Base-by-base conservation (phyloP, 1,140 invertebrate genomes). In the Tetragonula clypearis region DNA sequence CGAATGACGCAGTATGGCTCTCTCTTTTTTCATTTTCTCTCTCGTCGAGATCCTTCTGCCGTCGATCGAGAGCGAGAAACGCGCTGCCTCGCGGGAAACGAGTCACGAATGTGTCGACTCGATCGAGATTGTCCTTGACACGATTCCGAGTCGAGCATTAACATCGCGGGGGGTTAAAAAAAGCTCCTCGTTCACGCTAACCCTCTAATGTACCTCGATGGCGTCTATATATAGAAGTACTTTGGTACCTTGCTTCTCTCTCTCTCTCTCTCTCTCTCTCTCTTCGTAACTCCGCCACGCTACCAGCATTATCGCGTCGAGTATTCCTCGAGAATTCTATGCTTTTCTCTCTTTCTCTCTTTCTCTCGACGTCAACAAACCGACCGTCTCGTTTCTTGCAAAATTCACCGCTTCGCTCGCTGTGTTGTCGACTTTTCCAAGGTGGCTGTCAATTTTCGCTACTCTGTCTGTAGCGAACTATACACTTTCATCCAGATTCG, bases 111-210 rank as follows among this genome's bases (percentile, higher is more conserved):
- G 60, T 74, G 78, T 74, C 69, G 69, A 65, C 58, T 23, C 35
- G 78, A 80, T 85, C 69, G 21, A 41, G 21, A 41, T 26, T 74
- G 78, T 80, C 78, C 83, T 80, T 85, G 83, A 85, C 78, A 85
- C 69, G 30, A 58, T 80, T 85, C 15, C 74, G 56, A 79, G 35
- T 35, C 68, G 68, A 84, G 78, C 83, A 71, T 85, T 85, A 85
- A 80, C 78, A 85, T 79, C 55, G 74, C 49, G 17, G 55, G 21
- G 76, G 65, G 75, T 84, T 79, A 62, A 79, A 84, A 79, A 84
- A 84, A 79, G 66, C 75, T 2, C 9, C 74, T 49, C 66, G 65
- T 49, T 65, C 23, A 19, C 53, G 41, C 49, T 58, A 78, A 84
- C 82, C 76, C 82, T 84, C 66, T 71, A 79, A 84, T 55, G 75